Conservation (phyloP, 2,888 invertebrate species). For the Hirtodrosophila cameraria region DNA sequence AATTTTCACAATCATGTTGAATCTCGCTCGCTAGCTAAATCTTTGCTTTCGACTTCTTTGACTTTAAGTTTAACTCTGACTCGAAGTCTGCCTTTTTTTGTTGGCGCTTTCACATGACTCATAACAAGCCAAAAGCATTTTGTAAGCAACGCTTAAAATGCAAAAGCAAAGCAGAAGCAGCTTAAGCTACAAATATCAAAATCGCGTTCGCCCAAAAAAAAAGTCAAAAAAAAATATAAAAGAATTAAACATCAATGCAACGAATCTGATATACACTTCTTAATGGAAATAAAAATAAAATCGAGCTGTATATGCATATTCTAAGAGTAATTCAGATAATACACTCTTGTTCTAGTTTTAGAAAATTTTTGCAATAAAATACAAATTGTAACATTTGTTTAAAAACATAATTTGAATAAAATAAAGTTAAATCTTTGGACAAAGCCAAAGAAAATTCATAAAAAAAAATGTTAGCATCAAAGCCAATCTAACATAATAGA, state of each 20-base stretch:
- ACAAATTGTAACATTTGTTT: too few relatives aligned
- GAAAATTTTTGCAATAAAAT: too few relatives aligned
- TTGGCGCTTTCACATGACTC: slow-evolving; percentile 77
- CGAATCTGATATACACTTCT: slow-evolving; percentile 37
- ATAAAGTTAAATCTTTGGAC: too few relatives aligned
- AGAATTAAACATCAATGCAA: not conserved
- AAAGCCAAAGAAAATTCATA: too few relatives aligned
- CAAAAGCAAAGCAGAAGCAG: slow-evolving; percentile 60
- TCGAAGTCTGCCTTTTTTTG: slow-evolving; percentile 42
- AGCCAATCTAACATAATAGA: too few relatives aligned
- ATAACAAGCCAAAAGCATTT: slow-evolving; percentile 74
- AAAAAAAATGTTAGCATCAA: too few relatives aligned
- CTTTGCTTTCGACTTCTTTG: slow-evolving; percentile 39
- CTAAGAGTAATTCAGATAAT: too few relatives aligned
- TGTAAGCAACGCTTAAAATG: slow-evolving; percentile 62
- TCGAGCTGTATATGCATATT: not conserved
- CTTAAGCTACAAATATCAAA: slow-evolving; percentile 56
- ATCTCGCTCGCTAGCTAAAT: slow-evolving; percentile 56
- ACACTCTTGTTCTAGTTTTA: too few relatives aligned
- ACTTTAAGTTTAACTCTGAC: slow-evolving; percentile 31
- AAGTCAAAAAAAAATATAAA: slow-evolving; percentile 1
- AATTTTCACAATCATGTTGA: slow-evolving; percentile 74
- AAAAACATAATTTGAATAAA: too few relatives aligned
- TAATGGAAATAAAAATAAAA: not conserved
- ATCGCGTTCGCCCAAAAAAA: slow-evolving; percentile 48